A percentile compares a stretch with the other conserved stretches of the same genome.
phyloP scores from a whole-genome alignment of 2,113 vertebrate genomes.

The Argyrosomus japonicus region DNA sequence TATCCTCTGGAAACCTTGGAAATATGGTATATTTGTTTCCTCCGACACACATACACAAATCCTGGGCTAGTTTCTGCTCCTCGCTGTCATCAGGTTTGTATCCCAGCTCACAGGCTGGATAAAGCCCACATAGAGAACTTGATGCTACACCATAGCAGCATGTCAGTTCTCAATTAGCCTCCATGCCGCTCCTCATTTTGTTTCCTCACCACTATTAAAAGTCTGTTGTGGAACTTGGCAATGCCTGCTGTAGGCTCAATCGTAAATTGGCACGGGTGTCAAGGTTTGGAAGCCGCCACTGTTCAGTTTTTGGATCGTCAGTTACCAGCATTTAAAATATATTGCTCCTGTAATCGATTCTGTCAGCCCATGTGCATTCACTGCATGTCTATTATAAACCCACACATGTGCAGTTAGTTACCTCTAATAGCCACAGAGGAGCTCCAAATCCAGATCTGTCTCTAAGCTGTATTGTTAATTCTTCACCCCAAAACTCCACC shows the following conservation, averaged over 20 bases:
- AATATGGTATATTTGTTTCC: background rate
- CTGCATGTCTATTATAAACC: too few species aligned
- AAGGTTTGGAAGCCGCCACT: constrained; percentile 4
- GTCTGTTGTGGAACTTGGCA: constrained; percentile 13
- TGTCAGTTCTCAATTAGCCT: constrained; percentile 50
- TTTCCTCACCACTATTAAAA: constrained; percentile 39
- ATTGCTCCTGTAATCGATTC: constrained; percentile 19
- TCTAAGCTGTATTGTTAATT: constrained; percentile 26
- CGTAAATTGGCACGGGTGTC: background rate
- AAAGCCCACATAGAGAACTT: constrained; percentile 14
- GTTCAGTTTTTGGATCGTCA: constrained; percentile 9
- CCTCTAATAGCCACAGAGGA: constrained; percentile 5
- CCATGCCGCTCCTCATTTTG: constrained; percentile 4
- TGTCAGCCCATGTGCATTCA: constrained; percentile 22
- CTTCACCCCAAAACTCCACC: background rate
- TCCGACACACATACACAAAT: background rate
- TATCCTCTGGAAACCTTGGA: background rate
- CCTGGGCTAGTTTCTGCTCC: background rate
- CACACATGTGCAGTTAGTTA: background rate
- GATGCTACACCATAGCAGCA: constrained; percentile 7
- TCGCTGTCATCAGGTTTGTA: constrained; percentile 21
- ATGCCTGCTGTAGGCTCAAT: background rate
- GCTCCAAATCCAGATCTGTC: constrained; percentile 47
- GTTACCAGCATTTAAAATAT: constrained; percentile 4
- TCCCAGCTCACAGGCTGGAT: background rate